phyloP scores from a whole-genome alignment of 2,113 vertebrate genomes.

The Grallaria varia region DNA sequence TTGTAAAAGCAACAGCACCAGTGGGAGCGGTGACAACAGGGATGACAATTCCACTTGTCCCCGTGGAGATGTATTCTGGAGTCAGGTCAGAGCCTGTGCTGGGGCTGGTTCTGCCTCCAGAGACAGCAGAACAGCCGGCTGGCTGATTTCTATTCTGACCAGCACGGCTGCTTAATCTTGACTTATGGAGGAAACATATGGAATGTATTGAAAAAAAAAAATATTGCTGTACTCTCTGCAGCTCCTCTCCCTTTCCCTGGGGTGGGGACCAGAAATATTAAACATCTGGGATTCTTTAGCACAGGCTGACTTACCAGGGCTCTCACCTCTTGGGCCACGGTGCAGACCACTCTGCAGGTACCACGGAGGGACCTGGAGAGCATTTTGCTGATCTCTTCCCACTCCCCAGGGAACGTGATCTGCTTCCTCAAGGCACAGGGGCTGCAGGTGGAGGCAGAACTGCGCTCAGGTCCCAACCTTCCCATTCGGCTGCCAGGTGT shows the following conservation, averaged over 20 bases:
- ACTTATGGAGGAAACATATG: conserved; percentile 13
- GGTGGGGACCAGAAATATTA: background rate
- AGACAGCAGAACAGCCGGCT: background rate
- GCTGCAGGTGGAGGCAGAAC: background rate
- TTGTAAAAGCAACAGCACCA: background rate
- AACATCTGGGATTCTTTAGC: background rate
- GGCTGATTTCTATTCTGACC: background rate
- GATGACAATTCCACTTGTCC: background rate
- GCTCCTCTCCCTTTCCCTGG: background rate
- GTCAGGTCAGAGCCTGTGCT: background rate
- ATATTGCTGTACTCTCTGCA: background rate
- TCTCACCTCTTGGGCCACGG: background rate
- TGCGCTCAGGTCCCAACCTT: background rate
- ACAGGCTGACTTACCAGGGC: background rate
- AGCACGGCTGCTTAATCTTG: background rate
- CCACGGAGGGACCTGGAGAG: background rate
- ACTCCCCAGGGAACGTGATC: background rate
- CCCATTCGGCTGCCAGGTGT: background rate
- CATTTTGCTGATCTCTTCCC: background rate
- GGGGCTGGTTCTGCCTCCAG: background rate
- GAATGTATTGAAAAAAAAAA: background rate
- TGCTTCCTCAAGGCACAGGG: rapidly evolving
- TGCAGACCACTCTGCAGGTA: background rate
- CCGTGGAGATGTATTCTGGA: background rate
- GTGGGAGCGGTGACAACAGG: rapidly evolving